A percentile compares a stretch with the other conserved stretches of the same genome.
Conservation (phyloP, 2,888 invertebrate species). For the Xestoiulus laeticollis region DNA sequence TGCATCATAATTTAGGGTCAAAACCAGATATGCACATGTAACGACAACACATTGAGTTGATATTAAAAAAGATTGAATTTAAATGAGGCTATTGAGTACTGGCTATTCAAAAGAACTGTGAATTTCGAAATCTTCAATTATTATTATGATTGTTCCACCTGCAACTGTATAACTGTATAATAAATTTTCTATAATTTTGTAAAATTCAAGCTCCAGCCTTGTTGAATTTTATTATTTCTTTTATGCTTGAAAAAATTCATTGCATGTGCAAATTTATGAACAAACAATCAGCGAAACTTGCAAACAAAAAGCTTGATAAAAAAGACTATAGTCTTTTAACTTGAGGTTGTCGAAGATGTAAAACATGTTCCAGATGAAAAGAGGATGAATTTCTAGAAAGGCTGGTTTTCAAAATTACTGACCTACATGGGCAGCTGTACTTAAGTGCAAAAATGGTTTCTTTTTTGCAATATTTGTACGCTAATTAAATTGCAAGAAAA, state of each 20-base stretch:
- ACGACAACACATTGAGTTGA: neutral
- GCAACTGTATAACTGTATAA: too few species aligned
- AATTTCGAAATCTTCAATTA: too few species aligned
- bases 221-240: too few species aligned
- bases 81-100: too few species aligned
- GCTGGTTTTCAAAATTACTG: slow-evolving; percentile 13
- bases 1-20: neutral
- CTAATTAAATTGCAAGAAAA: neutral
- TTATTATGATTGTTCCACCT: too few species aligned
- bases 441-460: neutral
- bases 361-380: slow-evolving; percentile 27
- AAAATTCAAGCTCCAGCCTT: neutral
- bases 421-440: neutral
- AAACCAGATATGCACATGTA: neutral
- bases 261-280: neutral
- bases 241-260: neutral
- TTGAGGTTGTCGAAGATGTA: neutral
- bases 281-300: neutral
- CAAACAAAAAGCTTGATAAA: neutral
- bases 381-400: neutral
- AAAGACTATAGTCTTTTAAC: neutral
- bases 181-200: too few species aligned
- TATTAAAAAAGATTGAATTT: neutral
- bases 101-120: too few species aligned
- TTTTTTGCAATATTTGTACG: neutral